Evolutionary conservation across 2,888 invertebrate species (phyloP), one percentile per base, ranked within the genome.

Genomic region (Geotrupes spiniger): DNA sequence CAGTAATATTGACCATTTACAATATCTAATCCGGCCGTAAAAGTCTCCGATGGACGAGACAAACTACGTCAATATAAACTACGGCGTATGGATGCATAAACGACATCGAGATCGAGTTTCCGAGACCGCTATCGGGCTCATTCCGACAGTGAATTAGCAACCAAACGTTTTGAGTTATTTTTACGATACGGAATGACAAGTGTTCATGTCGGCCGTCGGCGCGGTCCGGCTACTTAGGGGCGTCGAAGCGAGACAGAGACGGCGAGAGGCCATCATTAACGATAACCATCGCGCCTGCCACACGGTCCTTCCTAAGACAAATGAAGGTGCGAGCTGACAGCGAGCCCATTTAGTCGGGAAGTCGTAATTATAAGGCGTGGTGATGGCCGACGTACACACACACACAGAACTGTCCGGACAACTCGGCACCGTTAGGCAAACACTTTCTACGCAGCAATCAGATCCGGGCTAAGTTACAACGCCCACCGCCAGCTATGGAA

Each of bases 291-390:
- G 63, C 64, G 65, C 62, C 64, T 64, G 64, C 64, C 65, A 65
- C 53, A 55, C 21, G 21, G 62, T 63, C 63, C 60, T 58, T 62
- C 57, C 57, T 61, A 73, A 74, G 74, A 75, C 74, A 74, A 74
- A 74, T 74, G 74, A 69, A 72, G 72, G 73, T 73, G 73, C 72
- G 67, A 73, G 69, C 71, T 72, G 72, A 71, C 72, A 72, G 72
- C 71, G 59, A 70, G 67, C 69, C 71, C 72, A 72, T 73, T 72
- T 73, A 72, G 73, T 72, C 71, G 73, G 73, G 66, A 73, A 74
- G 74, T 71, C 70, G 73, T 74, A 75, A 75, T 75, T 74, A 74
- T 73, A 73, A 72, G 74, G 73, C 69, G 72, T 71, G 72, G 71
- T 68, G 63, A 61, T 63, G 63, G 53, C 44, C 21, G 6, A 21